phyloP scores from a whole-genome alignment of 2,113 vertebrate genomes.

The Echinops telfairi region DNA sequence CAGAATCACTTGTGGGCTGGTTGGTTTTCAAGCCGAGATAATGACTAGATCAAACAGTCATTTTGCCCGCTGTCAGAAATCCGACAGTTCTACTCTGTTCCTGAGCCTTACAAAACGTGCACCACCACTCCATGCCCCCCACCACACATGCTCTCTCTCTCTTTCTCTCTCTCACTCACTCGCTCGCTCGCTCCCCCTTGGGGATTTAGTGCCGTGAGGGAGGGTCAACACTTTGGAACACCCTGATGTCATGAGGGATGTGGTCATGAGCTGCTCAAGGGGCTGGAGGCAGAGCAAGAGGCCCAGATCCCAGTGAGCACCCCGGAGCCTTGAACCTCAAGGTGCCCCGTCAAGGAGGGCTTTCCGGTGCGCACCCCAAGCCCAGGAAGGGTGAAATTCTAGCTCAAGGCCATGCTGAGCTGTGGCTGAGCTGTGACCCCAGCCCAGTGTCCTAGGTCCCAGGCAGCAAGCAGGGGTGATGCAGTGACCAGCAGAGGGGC shows the following conservation, averaged over 20 bases:
- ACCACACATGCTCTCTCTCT: no score
- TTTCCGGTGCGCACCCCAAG: neutral
- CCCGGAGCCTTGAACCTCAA: neutral
- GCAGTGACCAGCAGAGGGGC: neutral
- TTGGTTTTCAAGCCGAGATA: neutral
- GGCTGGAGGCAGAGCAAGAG: neutral
- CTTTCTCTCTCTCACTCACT: no score
- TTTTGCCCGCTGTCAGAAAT: constrained; percentile 26
- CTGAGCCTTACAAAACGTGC: constrained; percentile 20
- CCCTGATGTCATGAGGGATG: neutral
- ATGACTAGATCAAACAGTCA: neutral
- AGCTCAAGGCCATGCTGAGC: neutral
- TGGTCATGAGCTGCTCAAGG: neutral
- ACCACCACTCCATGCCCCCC: neutral
- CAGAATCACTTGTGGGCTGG: neutral
- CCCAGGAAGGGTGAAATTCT: neutral
- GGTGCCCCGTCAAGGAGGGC: neutral
- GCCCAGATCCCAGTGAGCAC: neutral
- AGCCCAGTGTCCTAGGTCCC: neutral
- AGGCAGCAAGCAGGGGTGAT: neutral
- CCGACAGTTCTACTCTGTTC: neutral
- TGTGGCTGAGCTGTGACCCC: neutral
- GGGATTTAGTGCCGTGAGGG: neutral
- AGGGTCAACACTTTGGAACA: neutral
- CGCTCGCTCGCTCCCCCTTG: no score